Conservation (phyloP, 2,888 invertebrate species). For the Heliconius cydno region DNA sequence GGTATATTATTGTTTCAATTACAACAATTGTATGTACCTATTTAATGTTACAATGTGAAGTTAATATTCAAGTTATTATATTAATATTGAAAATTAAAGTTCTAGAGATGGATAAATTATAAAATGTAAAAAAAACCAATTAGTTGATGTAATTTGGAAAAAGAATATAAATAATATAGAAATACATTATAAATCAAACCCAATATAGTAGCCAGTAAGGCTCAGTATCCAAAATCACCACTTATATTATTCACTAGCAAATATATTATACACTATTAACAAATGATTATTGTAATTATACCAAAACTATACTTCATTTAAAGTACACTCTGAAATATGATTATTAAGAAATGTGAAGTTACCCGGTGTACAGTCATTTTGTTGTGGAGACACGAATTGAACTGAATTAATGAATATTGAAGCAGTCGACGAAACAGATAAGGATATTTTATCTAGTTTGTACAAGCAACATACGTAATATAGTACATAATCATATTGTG, state of each 20-base stretch:
- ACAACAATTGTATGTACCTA: too few species aligned
- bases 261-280: constrained; percentile 46
- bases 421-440: constrained; percentile 72
- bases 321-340: constrained; percentile 11
- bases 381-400: constrained; percentile 66
- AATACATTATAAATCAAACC: constrained; percentile 42
- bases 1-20: not conserved
- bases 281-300: constrained; percentile 6
- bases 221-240: constrained; percentile 38
- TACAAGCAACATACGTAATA: constrained; percentile 57
- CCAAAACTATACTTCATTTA: constrained; percentile 39
- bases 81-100: not conserved
- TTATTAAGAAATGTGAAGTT: constrained; percentile 53
- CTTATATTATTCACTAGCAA: constrained; percentile 42
- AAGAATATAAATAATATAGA: not conserved
- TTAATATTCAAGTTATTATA: not conserved
- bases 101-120: too few species aligned
- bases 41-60: too few species aligned
- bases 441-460: constrained; percentile 69
- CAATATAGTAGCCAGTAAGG: constrained; percentile 1
- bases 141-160: not conserved
- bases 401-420: constrained; percentile 70
- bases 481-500: constrained; percentile 54
- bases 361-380: constrained; percentile 78
- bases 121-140: not conserved